A percentile compares a stretch with the other conserved stretches of the same genome.
These are phyloP conservation scores for Sisyra terminalis DNA, from an alignment of 2,888 invertebrate genomes.

Conservation along the genomic window DNA sequence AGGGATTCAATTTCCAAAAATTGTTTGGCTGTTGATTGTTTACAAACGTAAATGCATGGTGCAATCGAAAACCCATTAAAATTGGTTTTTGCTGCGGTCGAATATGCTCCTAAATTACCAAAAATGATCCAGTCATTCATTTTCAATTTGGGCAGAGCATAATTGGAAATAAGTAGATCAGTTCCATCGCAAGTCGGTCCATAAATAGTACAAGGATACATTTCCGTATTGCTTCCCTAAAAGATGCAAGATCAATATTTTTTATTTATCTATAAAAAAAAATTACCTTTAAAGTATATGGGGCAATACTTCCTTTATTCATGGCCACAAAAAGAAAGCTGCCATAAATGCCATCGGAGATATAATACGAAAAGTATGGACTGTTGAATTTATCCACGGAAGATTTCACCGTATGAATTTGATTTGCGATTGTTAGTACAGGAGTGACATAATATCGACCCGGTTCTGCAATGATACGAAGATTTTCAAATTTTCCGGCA, in stretches of 20 bases:
- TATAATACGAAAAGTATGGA: constrained; percentile 32
- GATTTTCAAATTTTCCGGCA: constrained; percentile 17
- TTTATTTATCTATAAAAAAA: too few relatives aligned
- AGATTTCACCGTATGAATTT: constrained; percentile 27
- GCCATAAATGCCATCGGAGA: constrained; percentile 45
- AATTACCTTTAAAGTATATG: constrained; percentile 14
- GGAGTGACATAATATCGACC: constrained; percentile 44
- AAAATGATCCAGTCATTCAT: too few relatives aligned
- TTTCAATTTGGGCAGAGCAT: too few relatives aligned
- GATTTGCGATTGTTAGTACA: constrained; percentile 37
- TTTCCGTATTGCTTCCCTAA: constrained; percentile 9
- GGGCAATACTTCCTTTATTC: constrained; percentile 14
- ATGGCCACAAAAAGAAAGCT: constrained; percentile 36
- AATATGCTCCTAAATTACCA: too few relatives aligned
- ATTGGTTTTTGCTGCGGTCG: too few relatives aligned
- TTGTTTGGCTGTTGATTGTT: too few relatives aligned
- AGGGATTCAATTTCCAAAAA: too few relatives aligned
- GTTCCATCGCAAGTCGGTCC: too few relatives aligned
- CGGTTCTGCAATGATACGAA: constrained; percentile 37
- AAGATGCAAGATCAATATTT: too few relatives aligned
- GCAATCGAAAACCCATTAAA: too few relatives aligned
- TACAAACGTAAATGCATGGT: too few relatives aligned
- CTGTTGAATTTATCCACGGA: constrained; percentile 13
- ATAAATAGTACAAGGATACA: constrained; percentile 12
- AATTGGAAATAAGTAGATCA: too few relatives aligned